A percentile compares a stretch with the other conserved stretches of the same genome.
These are phyloP conservation scores for Esperia sulphurella DNA, from an alignment of 2,888 invertebrate genomes.

Conservation along the genomic window DNA sequence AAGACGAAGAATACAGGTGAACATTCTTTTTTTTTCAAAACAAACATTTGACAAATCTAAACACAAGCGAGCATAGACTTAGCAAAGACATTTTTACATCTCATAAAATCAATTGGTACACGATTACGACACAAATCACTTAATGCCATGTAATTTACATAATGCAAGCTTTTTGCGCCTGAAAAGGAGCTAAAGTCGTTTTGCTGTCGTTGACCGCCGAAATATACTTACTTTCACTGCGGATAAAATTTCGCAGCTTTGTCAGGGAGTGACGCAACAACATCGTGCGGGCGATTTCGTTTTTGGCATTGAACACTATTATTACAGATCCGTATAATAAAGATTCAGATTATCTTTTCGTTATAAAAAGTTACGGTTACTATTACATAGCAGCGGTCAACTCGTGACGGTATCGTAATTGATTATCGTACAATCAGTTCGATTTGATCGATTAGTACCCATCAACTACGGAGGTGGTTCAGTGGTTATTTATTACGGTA, in stretches of 20 bases:
- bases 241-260: conserved; percentile 47
- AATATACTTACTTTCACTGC: conserved; percentile 66
- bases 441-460: neutral
- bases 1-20: too few species aligned
- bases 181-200: conserved; percentile 7
- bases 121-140: neutral
- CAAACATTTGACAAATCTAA: too few species aligned
- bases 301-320: conserved; percentile 24
- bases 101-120: conserved; percentile 5
- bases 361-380: conserved; percentile 4
- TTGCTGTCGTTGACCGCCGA: conserved; percentile 36
- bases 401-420: conserved; percentile 1
- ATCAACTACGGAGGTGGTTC: neutral
- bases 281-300: conserved; percentile 42
- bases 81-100: too few species aligned
- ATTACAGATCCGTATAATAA: too few species aligned
- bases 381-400: conserved; percentile 1
- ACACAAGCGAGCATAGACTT: too few species aligned
- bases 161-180: conserved; percentile 9
- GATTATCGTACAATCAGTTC: neutral
- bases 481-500: neutral
- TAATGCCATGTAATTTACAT: conserved; percentile 18
- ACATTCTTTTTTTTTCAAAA: too few species aligned
- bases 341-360: too few species aligned
- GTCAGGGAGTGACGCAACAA: conserved; percentile 45